A percentile compares a stretch with the other conserved stretches of the same genome.
Conservation (phyloP, 2,888 invertebrate genomes). For the Ecdyonurus torrentis region DNA sequence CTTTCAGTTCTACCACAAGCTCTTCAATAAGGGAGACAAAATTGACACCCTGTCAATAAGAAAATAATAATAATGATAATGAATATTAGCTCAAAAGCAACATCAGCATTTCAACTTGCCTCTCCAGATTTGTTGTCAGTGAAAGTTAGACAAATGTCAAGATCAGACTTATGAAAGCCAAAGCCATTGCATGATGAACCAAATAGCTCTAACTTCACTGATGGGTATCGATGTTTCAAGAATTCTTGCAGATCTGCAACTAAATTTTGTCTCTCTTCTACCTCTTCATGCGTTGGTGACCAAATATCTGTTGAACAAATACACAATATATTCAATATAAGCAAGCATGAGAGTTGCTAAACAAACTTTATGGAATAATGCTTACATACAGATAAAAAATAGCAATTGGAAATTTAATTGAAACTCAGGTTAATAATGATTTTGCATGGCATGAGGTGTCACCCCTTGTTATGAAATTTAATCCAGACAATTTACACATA, state of each 20-base stretch:
- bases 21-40: constrained; percentile 23
- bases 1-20: constrained; percentile 24
- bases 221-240: constrained; percentile 21
- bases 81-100: not conserved
- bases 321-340: not conserved
- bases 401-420: too few relatives aligned
- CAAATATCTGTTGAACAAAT: constrained; percentile 13
- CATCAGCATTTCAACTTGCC: constrained; percentile 18
- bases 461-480: too few relatives aligned
- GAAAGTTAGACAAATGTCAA: constrained; percentile 40
- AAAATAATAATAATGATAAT: constrained; percentile 6
- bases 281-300: constrained; percentile 16
- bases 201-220: constrained; percentile 31
- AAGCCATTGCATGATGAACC: constrained; percentile 42
- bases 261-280: constrained; percentile 19
- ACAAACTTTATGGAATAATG: not conserved
- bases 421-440: too few relatives aligned
- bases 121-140: constrained; percentile 22
- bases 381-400: constrained; percentile 1
- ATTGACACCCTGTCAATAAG: constrained; percentile 21
- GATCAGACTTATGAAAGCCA: constrained; percentile 34
- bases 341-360: not conserved
- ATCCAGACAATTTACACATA: too few relatives aligned
- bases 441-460: too few relatives aligned
- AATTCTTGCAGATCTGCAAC: constrained; percentile 23